Evolutionary conservation across 2,113 vertebrate species (phyloP), one percentile per base, ranked within the genome.

Genomic region (Amphilophus citrinellus): DNA sequence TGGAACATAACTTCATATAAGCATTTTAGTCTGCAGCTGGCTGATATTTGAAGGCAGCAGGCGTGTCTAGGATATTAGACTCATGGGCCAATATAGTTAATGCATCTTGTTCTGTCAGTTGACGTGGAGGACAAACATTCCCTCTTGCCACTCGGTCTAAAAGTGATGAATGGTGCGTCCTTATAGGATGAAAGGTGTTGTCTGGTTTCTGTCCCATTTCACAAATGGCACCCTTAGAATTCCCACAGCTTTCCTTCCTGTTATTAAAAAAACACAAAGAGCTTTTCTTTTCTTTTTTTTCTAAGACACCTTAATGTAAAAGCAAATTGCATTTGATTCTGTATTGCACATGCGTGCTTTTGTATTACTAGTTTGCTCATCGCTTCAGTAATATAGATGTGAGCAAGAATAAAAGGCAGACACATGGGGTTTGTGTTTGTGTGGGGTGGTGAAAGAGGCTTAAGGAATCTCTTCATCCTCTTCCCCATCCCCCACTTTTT

Each of bases 381-480:
- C 61, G 68, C 32, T 68, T 77, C 79, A 3, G 61, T 84, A 79
- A 91, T 88, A 84, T 56, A 93, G 87, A 89, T 56, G 83, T 89
- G 76, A 91, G 58, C 7, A 24, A 50, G 79, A 65, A 44, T 27
- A 65, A 68, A 61, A 44, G 68, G n/a, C 10, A 15, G 61, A 30
- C 37, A 56, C 73, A 47, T 24, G 84, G 59, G 80, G 77, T 56
- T 87, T 79, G 75, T 84, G 80, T 90, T 87, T 86, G 78, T 86
- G 71, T 85, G 80, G 63, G 86, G 80, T 86, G 65, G 57, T 3
- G 2, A 88, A 76, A 90, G 75, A 60, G 79, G 83, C 61, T 90
- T 91, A 80, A 90, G 62, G 86, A 89, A 88, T 90, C 91, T 90
- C 87, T 88, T 89, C 89, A 93, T 90, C 90, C 88, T 89, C 83